Evolutionary conservation across 2,797 vertebrate species (phyloP), one percentile per base, ranked within the genome.

Genomic region (Sardinella longiceps): DNA sequence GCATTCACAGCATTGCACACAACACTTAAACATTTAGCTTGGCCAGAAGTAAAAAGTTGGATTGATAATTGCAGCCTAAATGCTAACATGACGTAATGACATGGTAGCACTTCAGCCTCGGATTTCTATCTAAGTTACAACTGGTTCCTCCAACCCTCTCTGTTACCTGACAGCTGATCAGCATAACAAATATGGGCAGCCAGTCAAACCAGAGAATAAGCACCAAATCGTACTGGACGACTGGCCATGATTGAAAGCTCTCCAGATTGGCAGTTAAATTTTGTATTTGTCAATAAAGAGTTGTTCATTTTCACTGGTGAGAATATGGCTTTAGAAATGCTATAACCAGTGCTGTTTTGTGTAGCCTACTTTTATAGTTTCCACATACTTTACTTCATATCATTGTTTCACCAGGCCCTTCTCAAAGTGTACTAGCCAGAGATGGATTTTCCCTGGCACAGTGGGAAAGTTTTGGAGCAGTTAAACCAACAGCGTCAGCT

Each of bases 391-490:
- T 10, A 25, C 2, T 9, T 30, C 33, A 33, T 70, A 5, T 39
- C 33, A 77, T 77, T 77, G 37, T 77, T 6, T 30, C 63, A 77
- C 39, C n/a, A 77, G 70, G 70, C 70, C 70, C 70, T 43, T 77
- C 70, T 77, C 70, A 77, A 77, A 77, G 18, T 77, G 15, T 43
- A 18, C 70, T n/a, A 20, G 43, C 83, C 81, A 81, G 39, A 77
- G 80, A 99, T 99, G 98, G 98, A 99, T 93, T 99, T 99, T 90
- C 98, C 98, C 0, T 98, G 98, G 96, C 98, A 99, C 94, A 98
- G 98, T 88, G 95, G 92, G 39, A 97, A 97, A 2, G 97, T 99
- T 87, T 92, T 99, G 92, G 97, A 97, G 88, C 97, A 98, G 94
- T 95, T 99, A 25, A 97, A 99, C 92, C 96, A 96, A 85, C 98